Conservation (phyloP, 2,113 vertebrate genomes). For the Castor canadensis region DNA sequence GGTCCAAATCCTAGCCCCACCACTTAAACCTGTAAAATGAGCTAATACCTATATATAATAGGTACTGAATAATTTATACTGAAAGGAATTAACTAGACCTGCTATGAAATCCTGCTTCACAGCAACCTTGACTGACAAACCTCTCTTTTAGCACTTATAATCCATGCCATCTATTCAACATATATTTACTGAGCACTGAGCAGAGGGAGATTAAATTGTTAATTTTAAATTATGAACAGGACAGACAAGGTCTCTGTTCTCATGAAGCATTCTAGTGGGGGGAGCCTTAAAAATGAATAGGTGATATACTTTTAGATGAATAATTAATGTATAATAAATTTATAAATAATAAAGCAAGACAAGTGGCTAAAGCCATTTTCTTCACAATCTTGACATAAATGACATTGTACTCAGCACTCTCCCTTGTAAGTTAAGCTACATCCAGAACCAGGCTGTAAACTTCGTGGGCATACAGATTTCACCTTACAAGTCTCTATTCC, state of each 20-base stretch:
- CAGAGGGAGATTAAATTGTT: not conserved
- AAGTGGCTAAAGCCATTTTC: not conserved
- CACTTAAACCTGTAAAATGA: not conserved
- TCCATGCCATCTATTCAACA: not conserved
- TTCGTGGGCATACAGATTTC: not conserved
- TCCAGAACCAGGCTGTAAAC: not conserved
- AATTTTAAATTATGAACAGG: not conserved
- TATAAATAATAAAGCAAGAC: not conserved
- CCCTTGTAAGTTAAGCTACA: not conserved
- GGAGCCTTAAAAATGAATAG: not conserved
- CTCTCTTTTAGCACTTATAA: not conserved
- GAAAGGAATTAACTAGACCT: not conserved
- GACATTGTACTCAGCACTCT: rapidly evolving
- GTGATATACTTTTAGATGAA: not conserved
- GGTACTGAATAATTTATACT: not conserved
- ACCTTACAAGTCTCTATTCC: not conserved
- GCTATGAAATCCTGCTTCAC: not conserved
- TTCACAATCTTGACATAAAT: not conserved
- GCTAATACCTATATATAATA: not conserved
- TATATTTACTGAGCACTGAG: not conserved
- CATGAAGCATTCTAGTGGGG: not conserved
- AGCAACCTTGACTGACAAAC: not conserved
- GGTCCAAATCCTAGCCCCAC: not conserved
- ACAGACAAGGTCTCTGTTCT: not conserved
- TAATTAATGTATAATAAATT: not conserved